Base-by-base conservation (phyloP, 2,797 vertebrate genomes). In the Melanotaenia maccullochi region DNA sequence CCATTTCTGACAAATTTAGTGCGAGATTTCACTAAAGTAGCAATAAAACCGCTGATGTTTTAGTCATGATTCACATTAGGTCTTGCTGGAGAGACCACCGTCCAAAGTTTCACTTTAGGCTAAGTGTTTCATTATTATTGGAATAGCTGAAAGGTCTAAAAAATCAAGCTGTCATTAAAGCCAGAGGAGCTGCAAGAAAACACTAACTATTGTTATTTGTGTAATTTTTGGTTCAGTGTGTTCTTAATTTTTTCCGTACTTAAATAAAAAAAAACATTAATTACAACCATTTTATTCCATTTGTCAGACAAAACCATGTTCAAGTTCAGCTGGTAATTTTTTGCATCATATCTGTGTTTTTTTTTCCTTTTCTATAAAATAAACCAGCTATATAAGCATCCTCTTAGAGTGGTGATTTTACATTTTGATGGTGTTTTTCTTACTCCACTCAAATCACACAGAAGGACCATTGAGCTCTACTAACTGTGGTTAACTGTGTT, bases 401-500 rank as follows among this genome's bases (percentile, higher is more conserved):
- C 25, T 55, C 25, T 11, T 6, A 5, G 6, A 52, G 49, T 25
- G 49, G 25, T 30, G 14, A 55, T 28, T 55, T 25, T 14, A 49
- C 22, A 68, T 58, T 36, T 64, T n/a, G 24, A 71, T 38, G 8
- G 6, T 60, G 58, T 76, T 81, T 84, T 71, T 71, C 60, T 83
- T 82, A 47, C 38, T 24, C 22, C 30, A 18, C 11, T 59, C 12
- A 70, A 65, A 57, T 79, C 62, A 65, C 70, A 81, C 49, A 78
- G 12, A 51, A 28, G 35, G 7, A 64, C 72, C 68, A 66, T 68
- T 75, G 49, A 71, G 35, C 51, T 55, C 60, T 55, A 60, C 33
- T 70, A 55, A 54, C 52, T 76, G 52, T 38, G 59, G 58, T 69
- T 71, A 60, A 71, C 52, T 79, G 73, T 81, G 58, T 79, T 81